Conservation (phyloP, 2,113 vertebrate species). For the Grantiella picta region DNA sequence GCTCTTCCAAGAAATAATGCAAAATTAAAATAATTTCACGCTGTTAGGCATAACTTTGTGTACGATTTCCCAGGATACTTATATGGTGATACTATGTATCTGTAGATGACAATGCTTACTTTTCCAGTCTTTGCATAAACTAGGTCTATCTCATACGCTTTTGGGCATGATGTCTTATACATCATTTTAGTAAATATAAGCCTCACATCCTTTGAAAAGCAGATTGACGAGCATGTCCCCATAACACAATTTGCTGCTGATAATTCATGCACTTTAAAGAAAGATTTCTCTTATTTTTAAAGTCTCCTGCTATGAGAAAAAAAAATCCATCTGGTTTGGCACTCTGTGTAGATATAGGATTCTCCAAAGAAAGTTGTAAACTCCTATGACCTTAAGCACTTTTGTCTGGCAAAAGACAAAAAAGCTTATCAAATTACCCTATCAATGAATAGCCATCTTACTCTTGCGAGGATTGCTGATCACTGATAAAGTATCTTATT, state of each 20-base stretch:
- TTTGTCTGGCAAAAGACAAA: not conserved
- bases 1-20: not conserved
- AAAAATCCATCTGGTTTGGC: not conserved
- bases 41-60: not conserved
- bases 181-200: not conserved
- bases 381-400: not conserved
- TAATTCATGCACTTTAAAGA: not conserved
- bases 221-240: not conserved
- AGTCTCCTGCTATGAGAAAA: not conserved
- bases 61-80: not conserved
- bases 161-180: fast-evolving
- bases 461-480: not conserved
- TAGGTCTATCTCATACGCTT: not conserved
- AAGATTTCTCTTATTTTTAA: not conserved
- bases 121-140: not conserved
- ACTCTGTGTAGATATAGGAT: not conserved
- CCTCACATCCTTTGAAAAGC: not conserved
- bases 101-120: not conserved
- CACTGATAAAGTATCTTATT: not conserved
- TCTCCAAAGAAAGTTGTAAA: not conserved
- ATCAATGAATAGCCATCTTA: not conserved
- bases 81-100: not conserved
- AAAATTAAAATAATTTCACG: not conserved
- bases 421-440: not conserved
- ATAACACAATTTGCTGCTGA: not conserved